Evolutionary conservation across 2,113 vertebrate species (phyloP), one percentile per base, ranked within the genome.

Genomic region (Mesoclemmys tuberculata): DNA sequence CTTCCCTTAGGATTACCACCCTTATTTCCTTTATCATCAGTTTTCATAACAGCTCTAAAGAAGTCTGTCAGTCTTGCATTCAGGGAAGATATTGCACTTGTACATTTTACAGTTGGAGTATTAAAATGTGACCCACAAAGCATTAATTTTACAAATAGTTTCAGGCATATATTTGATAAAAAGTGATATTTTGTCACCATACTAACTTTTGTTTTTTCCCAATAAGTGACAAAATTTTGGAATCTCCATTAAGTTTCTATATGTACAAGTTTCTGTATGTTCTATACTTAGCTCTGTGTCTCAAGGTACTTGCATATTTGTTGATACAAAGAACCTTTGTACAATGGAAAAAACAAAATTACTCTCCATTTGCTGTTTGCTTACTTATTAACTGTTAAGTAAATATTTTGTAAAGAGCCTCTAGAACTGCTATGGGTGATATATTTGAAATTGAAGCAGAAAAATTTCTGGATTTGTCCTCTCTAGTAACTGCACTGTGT

Each of bases 1-100:
- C 0, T 29, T 91, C 35, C 56, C n/a, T 10, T 80, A 35, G 79
- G 27, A 61, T 13, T 61, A 61, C 51, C 0, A 0, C 44, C 55
- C 52, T 44, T 92, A 85, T 13, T 85, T 87, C 27, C 1, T 41
- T 77, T 82, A 26, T 8, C 21, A n/a, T 85, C 9, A 26, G 51
- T 75, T 89, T 88, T 89, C 18, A 75, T 12, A 84, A 89, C 14
- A 82, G 22, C 31, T 10, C 31, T 51, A 51, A 80, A 84, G 12
- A 90, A 75, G 54, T 19, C 1, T 35, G 83, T 56, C 46, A 38
- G 12, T 46, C 58, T 89, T 89, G 27, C 8, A 71, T 68, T 1
- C 24, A 77, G 8, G 7, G 89, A 92, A 77, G 51, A 75, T 6
- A 61, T 61, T 79, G 75, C 71, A 21, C 8, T 18, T 87, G 46